These are phyloP conservation scores for Harpagoxenus sublaevis DNA, from an alignment of 2,888 invertebrate genomes.

Conservation along the genomic window DNA sequence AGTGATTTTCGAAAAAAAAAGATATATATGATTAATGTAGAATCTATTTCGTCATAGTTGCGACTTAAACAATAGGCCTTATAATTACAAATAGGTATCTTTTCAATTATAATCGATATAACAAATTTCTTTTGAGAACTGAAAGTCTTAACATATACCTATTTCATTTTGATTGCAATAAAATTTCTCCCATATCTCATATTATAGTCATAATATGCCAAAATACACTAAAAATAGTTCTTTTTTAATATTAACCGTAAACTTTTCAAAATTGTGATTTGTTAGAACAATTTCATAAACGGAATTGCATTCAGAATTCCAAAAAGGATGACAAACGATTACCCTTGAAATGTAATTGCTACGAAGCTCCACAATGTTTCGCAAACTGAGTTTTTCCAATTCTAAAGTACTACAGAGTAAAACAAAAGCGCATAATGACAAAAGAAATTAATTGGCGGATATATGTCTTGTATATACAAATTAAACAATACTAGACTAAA, in stretches of 20 bases:
- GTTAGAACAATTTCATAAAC: background rate
- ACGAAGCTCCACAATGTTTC: background rate
- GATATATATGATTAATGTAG: too few species aligned
- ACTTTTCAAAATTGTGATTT: background rate
- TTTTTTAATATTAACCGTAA: background rate
- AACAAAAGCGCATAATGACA: background rate
- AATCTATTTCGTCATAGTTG: background rate
- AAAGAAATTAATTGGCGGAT: background rate
- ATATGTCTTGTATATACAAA: background rate
- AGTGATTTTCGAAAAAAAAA: background rate
- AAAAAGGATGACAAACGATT: background rate
- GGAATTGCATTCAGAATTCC: background rate
- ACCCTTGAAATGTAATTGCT: background rate
- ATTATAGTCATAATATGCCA: background rate
- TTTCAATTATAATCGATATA: background rate
- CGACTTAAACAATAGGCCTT: background rate
- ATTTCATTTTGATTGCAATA: background rate
- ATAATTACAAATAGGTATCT: background rate
- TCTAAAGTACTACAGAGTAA: background rate
- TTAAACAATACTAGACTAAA: background rate
- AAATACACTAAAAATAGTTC: background rate
- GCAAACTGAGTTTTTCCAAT: background rate
- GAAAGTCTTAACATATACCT: background rate
- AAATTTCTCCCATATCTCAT: background rate
- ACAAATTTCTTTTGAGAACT: background rate